phyloP scores from a whole-genome alignment of 2,113 vertebrate genomes.

The Panurus biarmicus region DNA sequence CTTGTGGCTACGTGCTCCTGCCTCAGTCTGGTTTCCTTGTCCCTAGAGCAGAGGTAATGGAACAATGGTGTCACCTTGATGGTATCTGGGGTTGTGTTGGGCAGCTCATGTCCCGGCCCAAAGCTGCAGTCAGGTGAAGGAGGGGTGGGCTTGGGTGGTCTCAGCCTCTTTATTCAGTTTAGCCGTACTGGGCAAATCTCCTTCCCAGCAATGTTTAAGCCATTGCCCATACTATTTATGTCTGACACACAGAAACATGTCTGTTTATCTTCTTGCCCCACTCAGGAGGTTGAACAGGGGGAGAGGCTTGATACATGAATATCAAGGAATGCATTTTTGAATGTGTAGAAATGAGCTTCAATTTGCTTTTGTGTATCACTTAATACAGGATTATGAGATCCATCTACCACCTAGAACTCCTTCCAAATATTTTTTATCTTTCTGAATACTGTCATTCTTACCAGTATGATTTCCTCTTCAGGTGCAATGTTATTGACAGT shows the following conservation, averaged over 20 bases:
- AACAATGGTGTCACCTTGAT: rapidly evolving
- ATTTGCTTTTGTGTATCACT: neutral
- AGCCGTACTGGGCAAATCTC: neutral
- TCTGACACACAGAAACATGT: no score
- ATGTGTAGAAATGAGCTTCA: neutral
- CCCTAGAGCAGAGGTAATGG: neutral
- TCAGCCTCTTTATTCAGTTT: neutral
- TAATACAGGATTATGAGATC: neutral
- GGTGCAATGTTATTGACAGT: neutral
- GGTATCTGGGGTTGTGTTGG: rapidly evolving
- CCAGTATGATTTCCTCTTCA: neutral
- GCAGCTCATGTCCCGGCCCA: neutral
- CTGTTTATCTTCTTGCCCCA: rapidly evolving
- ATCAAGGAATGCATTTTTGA: rapidly evolving
- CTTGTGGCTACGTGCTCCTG: neutral
- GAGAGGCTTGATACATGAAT: neutral
- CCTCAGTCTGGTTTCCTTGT: neutral
- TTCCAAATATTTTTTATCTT: neutral
- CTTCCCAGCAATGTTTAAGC: rapidly evolving
- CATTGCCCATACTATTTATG: rapidly evolving
- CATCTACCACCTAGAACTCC: neutral
- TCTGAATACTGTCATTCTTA: neutral
- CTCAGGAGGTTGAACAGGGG: no score
- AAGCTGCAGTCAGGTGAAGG: neutral
- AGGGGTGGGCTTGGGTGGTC: neutral